Conservation (phyloP, 2,113 vertebrate genomes). For the Myiagra hebetior region DNA sequence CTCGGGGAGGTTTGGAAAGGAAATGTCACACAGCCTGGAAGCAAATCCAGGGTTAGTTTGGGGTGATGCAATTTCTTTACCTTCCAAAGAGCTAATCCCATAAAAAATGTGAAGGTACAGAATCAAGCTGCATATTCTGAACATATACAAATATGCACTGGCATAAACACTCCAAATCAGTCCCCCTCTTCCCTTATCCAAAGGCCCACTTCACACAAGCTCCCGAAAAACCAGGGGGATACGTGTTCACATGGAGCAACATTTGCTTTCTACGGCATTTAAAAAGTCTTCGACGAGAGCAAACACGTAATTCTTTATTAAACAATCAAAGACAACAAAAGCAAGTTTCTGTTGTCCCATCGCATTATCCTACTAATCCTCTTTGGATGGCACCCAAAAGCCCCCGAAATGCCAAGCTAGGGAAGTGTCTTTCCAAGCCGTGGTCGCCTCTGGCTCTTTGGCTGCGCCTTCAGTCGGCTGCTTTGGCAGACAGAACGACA, state of each 20-base stretch:
- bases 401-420: constrained; percentile 10
- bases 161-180: not conserved
- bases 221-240: not conserved
- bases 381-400: constrained; percentile 43
- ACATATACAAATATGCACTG: not conserved
- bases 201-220: not conserved
- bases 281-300: not conserved
- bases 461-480: not conserved
- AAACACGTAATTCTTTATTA: constrained; percentile 29
- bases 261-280: not conserved
- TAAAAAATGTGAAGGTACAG: not conserved
- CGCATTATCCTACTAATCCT: constrained; percentile 35
- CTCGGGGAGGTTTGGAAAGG: not conserved
- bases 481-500: not conserved
- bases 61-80: not conserved
- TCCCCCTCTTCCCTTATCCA: not conserved
- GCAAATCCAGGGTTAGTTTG: not conserved
- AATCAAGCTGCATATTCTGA: not conserved
- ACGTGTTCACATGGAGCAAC: not conserved
- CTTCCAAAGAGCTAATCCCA: not conserved
- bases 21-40: not conserved
- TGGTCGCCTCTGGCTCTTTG: constrained; percentile 53
- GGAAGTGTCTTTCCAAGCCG: constrained; percentile 10
- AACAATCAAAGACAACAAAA: constrained; percentile 51
- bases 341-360: constrained; percentile 47